Base-by-base conservation (phyloP, 37 sponge, comb jelly and placozoan genomes). In the Bolinopsis microptera region DNA sequence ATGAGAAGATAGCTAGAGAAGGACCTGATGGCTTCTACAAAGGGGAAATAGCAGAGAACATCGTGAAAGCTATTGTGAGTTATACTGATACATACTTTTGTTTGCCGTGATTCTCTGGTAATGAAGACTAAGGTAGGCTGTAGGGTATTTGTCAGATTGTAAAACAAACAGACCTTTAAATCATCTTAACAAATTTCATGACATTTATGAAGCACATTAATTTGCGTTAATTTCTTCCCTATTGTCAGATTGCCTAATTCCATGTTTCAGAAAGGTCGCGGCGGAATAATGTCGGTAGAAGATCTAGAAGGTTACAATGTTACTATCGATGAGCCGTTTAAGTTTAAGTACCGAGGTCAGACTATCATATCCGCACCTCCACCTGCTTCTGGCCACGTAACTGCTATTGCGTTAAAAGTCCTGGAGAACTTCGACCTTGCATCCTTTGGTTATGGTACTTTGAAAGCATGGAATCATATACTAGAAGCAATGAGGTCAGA, bases 21-120 rank as follows among this genome's bases (percentile, higher is more conserved):
- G 90, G 90, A 3, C 61, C 90, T 86, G 90, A 86, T 86, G 90
- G 38, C 0, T 86, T 86, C 36, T 86, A 86, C 61, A 86, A 38
- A n/a, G 90, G 90, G 21, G 0, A 0, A 0, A 24, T 40, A 3
- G 90, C 61, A 41, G 90, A 86, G 27, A 86, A 86, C 48, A 86
- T 86, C 23, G 61, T 86, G 3, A 41, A 40, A n/a, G 61, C 30
- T 30, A 3, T 72, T n/a, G 75, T 72, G 18, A 72, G 9, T 13
- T 48, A 48, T 13, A 5, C 13, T 48, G n/a, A n/a, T n/a, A n/a
- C n/a, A n/a, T n/a, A n/a, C n/a, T n/a, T n/a, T n/a, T n/a, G n/a
- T n/a, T n/a, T n/a, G n/a, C n/a, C n/a, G n/a, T n/a, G n/a, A n/a
- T n/a, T n/a, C n/a, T n/a, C n/a, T n/a, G n/a, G n/a, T n/a, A n/a